phyloP scores from a whole-genome alignment of 2,113 vertebrate species.

The Aepyceros melampus region DNA sequence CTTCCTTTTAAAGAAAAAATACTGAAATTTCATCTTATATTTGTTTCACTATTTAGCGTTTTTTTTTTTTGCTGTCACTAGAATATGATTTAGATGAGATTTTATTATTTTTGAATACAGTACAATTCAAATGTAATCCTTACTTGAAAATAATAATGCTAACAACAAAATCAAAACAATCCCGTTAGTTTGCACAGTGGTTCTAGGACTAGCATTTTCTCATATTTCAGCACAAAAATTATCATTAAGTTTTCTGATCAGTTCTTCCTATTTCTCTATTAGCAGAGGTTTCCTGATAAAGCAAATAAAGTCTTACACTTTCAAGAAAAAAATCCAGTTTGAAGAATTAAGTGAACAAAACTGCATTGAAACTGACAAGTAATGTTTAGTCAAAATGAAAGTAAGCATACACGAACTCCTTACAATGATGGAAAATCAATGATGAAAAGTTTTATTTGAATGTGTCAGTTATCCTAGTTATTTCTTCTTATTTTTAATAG shows the following conservation, averaged over 20 bases:
- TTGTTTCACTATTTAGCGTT: neutral
- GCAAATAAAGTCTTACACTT: neutral
- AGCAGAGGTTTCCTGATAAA: neutral
- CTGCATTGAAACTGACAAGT: neutral
- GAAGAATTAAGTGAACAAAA: neutral
- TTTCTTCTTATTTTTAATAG: neutral
- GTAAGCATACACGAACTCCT: neutral
- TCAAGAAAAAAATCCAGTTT: neutral
- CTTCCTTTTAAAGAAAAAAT: neutral
- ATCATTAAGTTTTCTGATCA: neutral
- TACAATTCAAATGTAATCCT: neutral
- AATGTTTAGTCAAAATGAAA: neutral
- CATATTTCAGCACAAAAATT: neutral
- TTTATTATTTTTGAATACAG: neutral
- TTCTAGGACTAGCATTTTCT: neutral
- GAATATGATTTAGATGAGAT: neutral
- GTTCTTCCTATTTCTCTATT: neutral
- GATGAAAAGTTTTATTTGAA: neutral
- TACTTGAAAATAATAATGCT: neutral
- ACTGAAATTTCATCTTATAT: slow-evolving; percentile 1
- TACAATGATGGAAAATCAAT: neutral
- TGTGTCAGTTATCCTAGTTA: neutral
- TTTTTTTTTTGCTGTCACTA: neutral
- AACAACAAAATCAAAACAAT: neutral
- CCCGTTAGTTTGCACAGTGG: neutral